Evolutionary conservation across 1,140 invertebrate genomes (phyloP).

Genomic region (Drosophila cardini): DNA sequence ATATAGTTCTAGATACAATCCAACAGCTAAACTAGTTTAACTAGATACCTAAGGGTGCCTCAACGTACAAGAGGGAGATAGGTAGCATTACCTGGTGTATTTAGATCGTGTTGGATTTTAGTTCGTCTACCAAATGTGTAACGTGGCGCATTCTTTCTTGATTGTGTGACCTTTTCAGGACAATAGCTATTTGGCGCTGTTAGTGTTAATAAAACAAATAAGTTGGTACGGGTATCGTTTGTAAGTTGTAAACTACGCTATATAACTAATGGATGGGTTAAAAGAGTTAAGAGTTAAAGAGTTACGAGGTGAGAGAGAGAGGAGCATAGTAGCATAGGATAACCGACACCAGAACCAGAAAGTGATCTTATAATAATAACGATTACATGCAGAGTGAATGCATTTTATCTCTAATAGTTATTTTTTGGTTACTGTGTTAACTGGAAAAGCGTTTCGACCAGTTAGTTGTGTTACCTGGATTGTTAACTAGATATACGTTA

Average conservation of each 20-base stretch:
- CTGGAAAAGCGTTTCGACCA: constrained; percentile 24
- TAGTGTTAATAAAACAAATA: constrained; percentile 79
- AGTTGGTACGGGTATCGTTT: constrained; percentile 58
- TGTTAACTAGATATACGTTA: constrained; percentile 77
- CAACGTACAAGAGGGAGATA: background rate
- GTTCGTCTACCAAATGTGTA: constrained; percentile 85
- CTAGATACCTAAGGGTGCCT: constrained; percentile 36
- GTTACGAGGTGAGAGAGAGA: constrained; percentile 4
- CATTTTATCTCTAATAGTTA: background rate
- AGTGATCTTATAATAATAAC: constrained; percentile 8
- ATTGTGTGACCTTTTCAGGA: constrained; percentile 87
- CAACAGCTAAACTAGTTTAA: constrained; percentile 26
- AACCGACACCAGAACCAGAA: constrained; percentile 23
- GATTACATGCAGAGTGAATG: constrained; percentile 41
- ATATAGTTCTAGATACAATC: background rate
- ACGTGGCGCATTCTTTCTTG: constrained; percentile 85
- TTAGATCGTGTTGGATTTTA: constrained; percentile 84
- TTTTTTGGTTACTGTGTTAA: constrained; percentile 17
- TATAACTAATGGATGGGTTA: constrained; percentile 19
- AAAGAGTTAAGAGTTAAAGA: constrained; percentile 10
- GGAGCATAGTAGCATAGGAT: constrained; percentile 1
- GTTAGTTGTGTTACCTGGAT: constrained; percentile 83
- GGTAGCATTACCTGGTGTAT: constrained; percentile 84
- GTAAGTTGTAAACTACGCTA: constrained; percentile 48
- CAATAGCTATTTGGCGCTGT: constrained; percentile 86